phyloP scores from a whole-genome alignment of 2,113 vertebrate genomes.

The Antidorcas marsupialis region DNA sequence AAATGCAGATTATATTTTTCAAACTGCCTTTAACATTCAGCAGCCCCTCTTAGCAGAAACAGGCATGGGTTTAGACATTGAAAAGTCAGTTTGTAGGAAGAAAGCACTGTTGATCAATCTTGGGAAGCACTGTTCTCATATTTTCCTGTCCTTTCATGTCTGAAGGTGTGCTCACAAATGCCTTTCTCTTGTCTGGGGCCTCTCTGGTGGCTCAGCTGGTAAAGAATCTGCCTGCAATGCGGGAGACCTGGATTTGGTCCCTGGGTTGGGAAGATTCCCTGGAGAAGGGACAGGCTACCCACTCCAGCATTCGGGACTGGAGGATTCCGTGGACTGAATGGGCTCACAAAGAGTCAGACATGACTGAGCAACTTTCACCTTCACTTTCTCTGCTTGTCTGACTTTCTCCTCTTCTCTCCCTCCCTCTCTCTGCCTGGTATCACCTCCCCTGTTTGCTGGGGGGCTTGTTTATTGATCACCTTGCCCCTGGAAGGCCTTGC shows the following conservation, averaged over 20 bases:
- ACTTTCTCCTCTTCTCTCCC: neutral
- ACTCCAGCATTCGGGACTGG: neutral
- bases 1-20: neutral
- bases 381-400: neutral
- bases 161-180: neutral
- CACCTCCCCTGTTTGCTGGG: rapidly evolving
- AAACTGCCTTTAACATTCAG: neutral
- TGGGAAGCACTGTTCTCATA: rapidly evolving
- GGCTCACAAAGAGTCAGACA: neutral
- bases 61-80: neutral
- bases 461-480: rapidly evolving
- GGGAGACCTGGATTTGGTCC: neutral
- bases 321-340: neutral
- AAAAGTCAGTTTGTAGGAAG: neutral
- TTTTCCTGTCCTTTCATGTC: rapidly evolving
- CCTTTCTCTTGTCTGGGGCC: neutral
- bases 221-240: neutral
- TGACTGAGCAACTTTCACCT: rapidly evolving
- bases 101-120: too few relatives aligned
- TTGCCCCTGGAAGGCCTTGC: neutral
- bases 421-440: neutral
- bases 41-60: too few relatives aligned
- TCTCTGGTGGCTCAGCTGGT: neutral
- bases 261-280: neutral
- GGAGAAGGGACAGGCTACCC: neutral